Base-by-base conservation (phyloP, 2,113 vertebrate genomes). In the Poicephalus gulielmi region DNA sequence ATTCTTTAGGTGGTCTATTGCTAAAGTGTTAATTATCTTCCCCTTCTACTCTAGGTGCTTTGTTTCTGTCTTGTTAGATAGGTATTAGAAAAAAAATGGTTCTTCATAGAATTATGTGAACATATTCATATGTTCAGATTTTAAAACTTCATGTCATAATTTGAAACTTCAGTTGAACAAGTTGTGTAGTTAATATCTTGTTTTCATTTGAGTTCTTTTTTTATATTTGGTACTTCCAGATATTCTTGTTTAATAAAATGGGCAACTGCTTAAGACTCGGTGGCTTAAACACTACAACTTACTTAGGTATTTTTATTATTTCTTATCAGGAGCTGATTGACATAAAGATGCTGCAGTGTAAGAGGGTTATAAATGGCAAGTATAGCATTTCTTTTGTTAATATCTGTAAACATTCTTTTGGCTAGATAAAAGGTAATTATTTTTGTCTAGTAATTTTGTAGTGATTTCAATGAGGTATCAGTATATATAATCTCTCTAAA, bases 331-430 rank as follows among this genome's bases (percentile, higher is more conserved):
- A 99, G 97, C 97, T 99, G 94, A 99, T 99, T 60, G 99, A 99
- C 93, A 98, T 99, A 63, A 99, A 99, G 89, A 99, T 99, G 99
- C 97, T 98, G 70, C 98, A 99, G 96, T 99, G 99, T 98, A 98
- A 98, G 59, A 97, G 99, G 94, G 97, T 99, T 75, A 96, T 98
- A 73, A 99, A 99, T 94, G 98, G 99, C 98, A 97, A 98, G 98
- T 97, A 53, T 46, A 55, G 6, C 14, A 28, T 16, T 92, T 90
- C 6, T 92, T 92, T 76, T 71, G 39, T 55, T 89, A 64, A 33
- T 62, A 28, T 10, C 18, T 85, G 15, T 49, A 82, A 78, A 6
- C 16, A 8, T 53, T 74, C 5, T n/a, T 43, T 70, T 79, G 64
- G 30, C 14, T 23, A 85, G 23, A 79, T 20, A 44, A 86, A 70